Evolutionary conservation across 1,140 invertebrate genomes (phyloP).

Genomic region (Drosophila ananassae): DNA sequence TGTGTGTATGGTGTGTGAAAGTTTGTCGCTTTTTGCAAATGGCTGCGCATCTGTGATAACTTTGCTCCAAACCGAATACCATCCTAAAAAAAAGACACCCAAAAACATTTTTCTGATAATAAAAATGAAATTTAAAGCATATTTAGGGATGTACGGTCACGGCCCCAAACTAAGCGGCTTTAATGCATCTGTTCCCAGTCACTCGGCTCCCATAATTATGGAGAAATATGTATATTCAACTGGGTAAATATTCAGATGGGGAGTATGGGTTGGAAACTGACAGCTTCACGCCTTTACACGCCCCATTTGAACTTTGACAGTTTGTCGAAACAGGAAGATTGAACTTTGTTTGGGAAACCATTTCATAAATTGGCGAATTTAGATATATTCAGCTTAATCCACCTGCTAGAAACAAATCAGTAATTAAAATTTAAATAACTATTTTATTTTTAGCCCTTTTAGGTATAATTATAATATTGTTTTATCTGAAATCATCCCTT

Average conservation of each 20-base stretch:
- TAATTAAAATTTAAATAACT: background rate
- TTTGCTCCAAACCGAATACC: conserved; percentile 25
- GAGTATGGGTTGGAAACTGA: conserved; percentile 4
- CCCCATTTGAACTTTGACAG: conserved; percentile 53
- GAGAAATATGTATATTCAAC: conserved; percentile 3
- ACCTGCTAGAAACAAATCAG: background rate
- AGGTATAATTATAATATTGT: background rate
- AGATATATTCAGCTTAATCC: background rate
- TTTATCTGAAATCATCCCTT: conserved; percentile 7
- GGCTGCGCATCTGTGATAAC: conserved; percentile 66
- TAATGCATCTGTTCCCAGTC: conserved; percentile 56
- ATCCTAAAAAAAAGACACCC: conserved; percentile 26
- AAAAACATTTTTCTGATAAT: conserved; percentile 50
- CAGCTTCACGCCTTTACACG: conserved; percentile 23
- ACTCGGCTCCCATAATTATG: conserved; percentile 24
- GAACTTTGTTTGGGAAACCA: conserved; percentile 11
- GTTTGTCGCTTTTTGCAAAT: conserved; percentile 52
- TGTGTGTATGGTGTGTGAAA: conserved; percentile 13
- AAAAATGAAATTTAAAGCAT: conserved; percentile 69
- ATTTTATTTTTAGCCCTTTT: background rate
- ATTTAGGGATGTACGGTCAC: conserved; percentile 65
- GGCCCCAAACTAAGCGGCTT: conserved; percentile 52
- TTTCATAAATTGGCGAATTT: background rate
- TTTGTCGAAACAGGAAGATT: conserved; percentile 24
- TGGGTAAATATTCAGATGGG: conserved; percentile 1